Percentiles rank a stretch among this genome's conserved stretches.
Evolutionary conservation across 2,888 invertebrate genomes (phyloP).

Genomic region (Hipparchia sbordonii): DNA sequence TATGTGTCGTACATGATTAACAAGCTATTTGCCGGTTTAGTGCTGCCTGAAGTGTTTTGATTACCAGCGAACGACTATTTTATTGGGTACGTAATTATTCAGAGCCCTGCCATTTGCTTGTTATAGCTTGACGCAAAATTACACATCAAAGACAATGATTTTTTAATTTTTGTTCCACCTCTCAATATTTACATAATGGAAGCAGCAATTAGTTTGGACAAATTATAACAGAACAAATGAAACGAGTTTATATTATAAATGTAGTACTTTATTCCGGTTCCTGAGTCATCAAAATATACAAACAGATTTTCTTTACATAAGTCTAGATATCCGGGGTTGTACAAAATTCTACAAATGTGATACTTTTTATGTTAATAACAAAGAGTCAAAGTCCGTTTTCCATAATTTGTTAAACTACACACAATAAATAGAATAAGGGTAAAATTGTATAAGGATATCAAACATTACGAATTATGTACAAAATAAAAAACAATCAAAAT

Average conservation of each 20-base stretch:
- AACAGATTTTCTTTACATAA: constrained; percentile 47
- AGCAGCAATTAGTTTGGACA: background rate
- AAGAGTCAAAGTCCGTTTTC: constrained; percentile 17
- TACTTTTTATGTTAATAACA: constrained; percentile 11
- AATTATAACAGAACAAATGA: constrained; percentile 37
- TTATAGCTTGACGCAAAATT: constrained; percentile 20
- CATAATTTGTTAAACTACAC: constrained; percentile 52
- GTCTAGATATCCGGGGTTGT: constrained; percentile 26
- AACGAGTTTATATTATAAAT: constrained; percentile 52
- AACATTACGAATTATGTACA: constrained; percentile 76
- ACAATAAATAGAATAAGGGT: constrained; percentile 68
- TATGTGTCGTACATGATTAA: constrained; percentile 49
- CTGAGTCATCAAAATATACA: constrained; percentile 59
- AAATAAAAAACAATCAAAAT: constrained; percentile 69
- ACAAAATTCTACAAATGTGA: constrained; percentile 54
- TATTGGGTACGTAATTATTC: constrained; percentile 56
- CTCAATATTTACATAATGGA: background rate
- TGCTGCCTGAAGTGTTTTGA: constrained; percentile 61
- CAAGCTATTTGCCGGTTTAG: constrained; percentile 62
- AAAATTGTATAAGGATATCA: constrained; percentile 82
- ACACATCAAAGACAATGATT: background rate
- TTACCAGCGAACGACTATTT: constrained; percentile 57
- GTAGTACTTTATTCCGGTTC: constrained; percentile 63
- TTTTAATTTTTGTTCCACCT: background rate
- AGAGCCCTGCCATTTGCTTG: constrained; percentile 14